phyloP scores from a whole-genome alignment of 2,797 vertebrate genomes.

The Spinus pinus region DNA sequence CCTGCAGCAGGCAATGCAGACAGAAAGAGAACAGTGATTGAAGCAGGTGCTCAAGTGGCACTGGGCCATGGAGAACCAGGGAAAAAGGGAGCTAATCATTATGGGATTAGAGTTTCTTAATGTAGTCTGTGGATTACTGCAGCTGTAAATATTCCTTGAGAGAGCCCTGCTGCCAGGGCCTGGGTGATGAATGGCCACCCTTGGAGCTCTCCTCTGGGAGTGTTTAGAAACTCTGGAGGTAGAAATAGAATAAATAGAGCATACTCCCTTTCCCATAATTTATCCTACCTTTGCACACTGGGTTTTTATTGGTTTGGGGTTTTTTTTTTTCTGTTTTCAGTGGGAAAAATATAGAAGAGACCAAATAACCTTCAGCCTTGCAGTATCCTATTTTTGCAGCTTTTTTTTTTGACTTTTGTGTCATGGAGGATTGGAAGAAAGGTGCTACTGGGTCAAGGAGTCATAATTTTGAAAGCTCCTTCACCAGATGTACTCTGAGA shows the following conservation, averaged over 20 bases:
- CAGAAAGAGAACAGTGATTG: background rate
- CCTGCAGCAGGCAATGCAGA: background rate
- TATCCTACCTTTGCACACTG: background rate
- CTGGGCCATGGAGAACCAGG: background rate
- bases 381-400: background rate
- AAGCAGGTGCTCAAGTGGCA: background rate
- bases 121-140: constrained; percentile 21
- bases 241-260: constrained; percentile 16
- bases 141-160: constrained; percentile 56
- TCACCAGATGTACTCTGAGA: background rate
- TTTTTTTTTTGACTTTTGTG: background rate
- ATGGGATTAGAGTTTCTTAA: constrained; percentile 26
- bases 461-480: background rate
- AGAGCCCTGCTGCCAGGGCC: background rate
- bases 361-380: background rate
- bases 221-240: constrained; percentile 3
- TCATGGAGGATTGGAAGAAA: background rate
- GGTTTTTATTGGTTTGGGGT: background rate
- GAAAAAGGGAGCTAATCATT: constrained; percentile 39
- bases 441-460: background rate
- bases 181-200: constrained; percentile 11
- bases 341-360: background rate
- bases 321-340: background rate
- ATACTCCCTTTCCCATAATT: background rate
- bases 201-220: background rate